Percentiles rank a stretch among this genome's conserved stretches.
Evolutionary conservation across 2,113 vertebrate genomes (phyloP).

Genomic region (Butorides virescens): DNA sequence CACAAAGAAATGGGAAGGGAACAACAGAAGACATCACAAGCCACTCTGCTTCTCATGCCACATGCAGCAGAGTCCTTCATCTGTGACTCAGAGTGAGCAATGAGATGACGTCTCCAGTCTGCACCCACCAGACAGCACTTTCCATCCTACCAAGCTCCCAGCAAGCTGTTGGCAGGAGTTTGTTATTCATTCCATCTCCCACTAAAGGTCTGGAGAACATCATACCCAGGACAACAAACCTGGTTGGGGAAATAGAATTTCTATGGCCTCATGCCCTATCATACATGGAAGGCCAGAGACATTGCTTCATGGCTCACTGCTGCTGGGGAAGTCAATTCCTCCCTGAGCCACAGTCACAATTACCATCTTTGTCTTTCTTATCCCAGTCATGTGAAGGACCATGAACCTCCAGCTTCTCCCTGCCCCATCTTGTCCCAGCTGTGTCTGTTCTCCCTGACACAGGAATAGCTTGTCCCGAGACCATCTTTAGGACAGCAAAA

Average conservation of each 20-base stretch:
- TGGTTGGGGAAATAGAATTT: neutral
- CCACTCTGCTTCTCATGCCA: neutral
- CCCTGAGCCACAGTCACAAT: neutral
- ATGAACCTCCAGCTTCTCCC: neutral
- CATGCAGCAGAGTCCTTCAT: neutral
- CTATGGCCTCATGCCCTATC: neutral
- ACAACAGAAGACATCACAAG: neutral
- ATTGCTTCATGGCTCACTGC: neutral
- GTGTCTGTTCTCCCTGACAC: neutral
- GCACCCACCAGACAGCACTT: neutral
- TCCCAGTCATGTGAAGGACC: neutral
- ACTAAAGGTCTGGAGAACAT: neutral
- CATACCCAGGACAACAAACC: neutral
- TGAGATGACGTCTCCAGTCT: neutral
- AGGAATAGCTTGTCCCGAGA: neutral
- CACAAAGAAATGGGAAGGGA: neutral
- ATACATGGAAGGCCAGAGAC: neutral
- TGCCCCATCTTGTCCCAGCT: neutral
- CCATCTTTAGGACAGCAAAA: neutral
- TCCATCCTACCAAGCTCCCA: neutral
- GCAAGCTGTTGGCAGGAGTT: neutral
- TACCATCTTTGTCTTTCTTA: neutral
- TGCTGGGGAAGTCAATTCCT: neutral
- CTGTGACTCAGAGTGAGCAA: neutral
- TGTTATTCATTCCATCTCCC: neutral